Conservation (phyloP, 1,140 invertebrate genomes). For the Caenorhabditis latens region DNA sequence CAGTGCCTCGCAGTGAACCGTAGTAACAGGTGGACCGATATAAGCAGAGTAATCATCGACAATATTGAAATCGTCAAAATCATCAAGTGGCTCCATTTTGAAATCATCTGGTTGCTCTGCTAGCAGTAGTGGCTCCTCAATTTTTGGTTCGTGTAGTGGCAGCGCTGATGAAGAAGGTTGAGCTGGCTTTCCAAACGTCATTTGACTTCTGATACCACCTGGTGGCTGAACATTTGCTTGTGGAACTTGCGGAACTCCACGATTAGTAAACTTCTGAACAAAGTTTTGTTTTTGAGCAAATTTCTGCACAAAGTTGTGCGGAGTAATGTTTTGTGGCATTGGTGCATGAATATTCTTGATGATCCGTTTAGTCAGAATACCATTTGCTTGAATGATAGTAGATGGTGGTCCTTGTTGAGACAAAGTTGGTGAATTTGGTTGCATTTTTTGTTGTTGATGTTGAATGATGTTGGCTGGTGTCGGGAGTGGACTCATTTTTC, state of each 20-base stretch:
- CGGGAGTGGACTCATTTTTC: too few species aligned
- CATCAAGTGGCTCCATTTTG: constrained; percentile 1
- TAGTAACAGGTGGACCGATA: not conserved
- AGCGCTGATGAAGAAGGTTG: too few species aligned
- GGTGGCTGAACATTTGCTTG: not conserved
- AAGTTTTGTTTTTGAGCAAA: constrained; percentile 14
- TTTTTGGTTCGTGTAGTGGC: too few species aligned
- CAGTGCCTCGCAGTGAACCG: not conserved
- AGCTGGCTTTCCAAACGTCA: not conserved
- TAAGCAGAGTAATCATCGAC: not conserved
- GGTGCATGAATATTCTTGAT: not conserved
- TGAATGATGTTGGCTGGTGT: too few species aligned
- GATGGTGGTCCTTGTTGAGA: too few species aligned
- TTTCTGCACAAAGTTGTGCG: constrained; percentile 28
- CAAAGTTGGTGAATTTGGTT: too few species aligned
- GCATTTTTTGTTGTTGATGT: too few species aligned
- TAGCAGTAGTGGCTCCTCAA: not conserved
- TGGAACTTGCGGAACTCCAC: not conserved
- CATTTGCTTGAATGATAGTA: too few species aligned
- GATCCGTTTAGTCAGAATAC: too few species aligned
- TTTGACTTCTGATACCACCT: not conserved
- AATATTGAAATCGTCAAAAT: not conserved
- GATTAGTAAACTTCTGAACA: not conserved
- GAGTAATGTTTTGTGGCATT: not conserved
- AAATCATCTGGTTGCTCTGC: not conserved